Base-by-base conservation (phyloP, 2,797 vertebrate genomes). In the Poliocrania exsul region DNA sequence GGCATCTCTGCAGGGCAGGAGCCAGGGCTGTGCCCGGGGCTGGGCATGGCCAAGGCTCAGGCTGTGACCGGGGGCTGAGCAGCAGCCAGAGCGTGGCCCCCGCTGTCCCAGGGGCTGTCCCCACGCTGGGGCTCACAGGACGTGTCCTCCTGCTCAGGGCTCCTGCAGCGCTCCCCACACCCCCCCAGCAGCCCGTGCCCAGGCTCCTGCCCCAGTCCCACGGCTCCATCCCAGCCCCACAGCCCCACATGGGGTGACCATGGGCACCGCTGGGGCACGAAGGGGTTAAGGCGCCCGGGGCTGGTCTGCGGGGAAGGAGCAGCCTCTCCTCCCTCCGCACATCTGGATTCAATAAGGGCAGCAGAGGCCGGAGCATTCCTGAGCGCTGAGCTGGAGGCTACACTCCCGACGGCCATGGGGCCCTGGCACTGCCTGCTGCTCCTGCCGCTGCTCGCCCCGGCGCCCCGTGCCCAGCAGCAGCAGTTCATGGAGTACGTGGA, bases 401-500 rank as follows among this genome's bases (percentile, higher is more conserved):
- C 82, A 3, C 35, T 73, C 75, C 69, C 10, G 66, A 37, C 60
- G 54, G 96, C 95, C 97, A 98, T 98, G 97, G 97, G 98, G 86
- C 94, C 96, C 91, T 33, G 96, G 66, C 65, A 97, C 65, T 92
- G 98, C 84, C 94, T 99, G 60, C 94, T 99, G 78, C 92, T 98
- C 71, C 79, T 97, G 58, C 81, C 97, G 71, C 97, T 98, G 86
- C 96, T 98, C 84, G 95, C 97, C 31, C 78, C 88, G 87, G 96
- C 97, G 73, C 97, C 79, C 61, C 31, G 38, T 0, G 97, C 97
- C 58, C 98, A 99, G 98, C 98, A 99, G 98, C 98, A 99, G 96
- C 98, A 98, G 31, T 98, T 99, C 89, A 98, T 99, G 98, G 99
- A 99, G 95, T 99, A 99, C 95, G 98, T 99, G 97, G 99, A 99